These are phyloP conservation scores for Zalophus californianus DNA, from an alignment of 2,797 vertebrate genomes.

Conservation along the genomic window DNA sequence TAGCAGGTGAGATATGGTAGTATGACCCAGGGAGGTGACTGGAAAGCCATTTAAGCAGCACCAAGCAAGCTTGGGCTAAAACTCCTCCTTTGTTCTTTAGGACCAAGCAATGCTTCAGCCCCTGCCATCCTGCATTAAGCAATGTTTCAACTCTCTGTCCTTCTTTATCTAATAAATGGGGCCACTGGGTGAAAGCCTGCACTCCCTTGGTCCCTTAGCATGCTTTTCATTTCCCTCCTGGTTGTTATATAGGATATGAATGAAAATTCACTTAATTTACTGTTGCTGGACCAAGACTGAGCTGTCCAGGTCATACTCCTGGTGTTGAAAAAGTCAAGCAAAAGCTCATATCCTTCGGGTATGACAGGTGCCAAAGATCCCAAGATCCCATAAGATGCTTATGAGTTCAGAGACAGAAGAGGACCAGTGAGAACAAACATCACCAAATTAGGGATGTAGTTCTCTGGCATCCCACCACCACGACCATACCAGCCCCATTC, in stretches of 20 bases:
- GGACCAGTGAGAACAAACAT: not conserved
- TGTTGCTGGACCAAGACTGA: not conserved
- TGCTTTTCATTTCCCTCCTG: not conserved
- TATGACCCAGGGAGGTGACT: not conserved
- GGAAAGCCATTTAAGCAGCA: not conserved
- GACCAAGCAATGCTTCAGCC: not conserved
- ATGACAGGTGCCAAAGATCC: not conserved
- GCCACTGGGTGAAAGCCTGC: slow-evolving; percentile 17
- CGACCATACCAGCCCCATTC: no score
- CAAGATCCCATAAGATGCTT: not conserved
- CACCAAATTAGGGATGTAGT: not conserved
- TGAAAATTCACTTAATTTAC: not conserved
- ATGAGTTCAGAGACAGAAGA: not conserved
- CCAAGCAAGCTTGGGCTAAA: not conserved
- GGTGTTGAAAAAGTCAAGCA: not conserved
- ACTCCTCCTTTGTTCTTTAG: not conserved
- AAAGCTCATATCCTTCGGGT: not conserved
- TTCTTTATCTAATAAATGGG: slow-evolving; percentile 16
- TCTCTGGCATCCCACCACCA: not conserved
- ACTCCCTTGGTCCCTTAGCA: not conserved
- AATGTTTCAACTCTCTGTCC: slow-evolving; percentile 18
- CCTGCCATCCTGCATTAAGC: slow-evolving; percentile 46
- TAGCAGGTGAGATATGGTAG: not conserved
- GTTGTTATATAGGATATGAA: not conserved
- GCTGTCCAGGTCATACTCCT: not conserved